phyloP scores from a whole-genome alignment of 2,797 vertebrate species.

The Acropternis orthonyx region DNA sequence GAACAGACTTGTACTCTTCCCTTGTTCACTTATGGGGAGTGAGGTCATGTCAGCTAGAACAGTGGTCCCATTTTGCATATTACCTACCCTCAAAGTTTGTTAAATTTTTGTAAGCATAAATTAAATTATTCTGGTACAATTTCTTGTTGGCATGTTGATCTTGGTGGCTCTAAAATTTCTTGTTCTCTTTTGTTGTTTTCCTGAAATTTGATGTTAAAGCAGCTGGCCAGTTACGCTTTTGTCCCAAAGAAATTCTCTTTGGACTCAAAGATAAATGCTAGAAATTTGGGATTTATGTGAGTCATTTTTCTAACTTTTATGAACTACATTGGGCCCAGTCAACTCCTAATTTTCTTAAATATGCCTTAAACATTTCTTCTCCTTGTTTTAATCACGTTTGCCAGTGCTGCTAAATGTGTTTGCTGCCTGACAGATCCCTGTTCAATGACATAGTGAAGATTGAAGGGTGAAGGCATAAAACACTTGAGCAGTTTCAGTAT shows the following conservation, averaged over 20 bases:
- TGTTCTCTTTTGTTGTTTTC: neutral
- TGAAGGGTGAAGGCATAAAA: neutral
- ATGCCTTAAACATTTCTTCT: neutral
- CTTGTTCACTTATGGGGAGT: fast-evolving
- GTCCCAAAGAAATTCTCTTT: neutral
- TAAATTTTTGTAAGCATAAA: neutral
- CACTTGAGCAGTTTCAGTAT: neutral
- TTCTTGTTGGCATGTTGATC: neutral
- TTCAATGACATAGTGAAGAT: neutral
- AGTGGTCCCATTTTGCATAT: neutral
- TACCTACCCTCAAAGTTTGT: neutral
- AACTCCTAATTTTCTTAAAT: neutral
- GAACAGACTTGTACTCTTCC: neutral
- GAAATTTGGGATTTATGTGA: neutral
- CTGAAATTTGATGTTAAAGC: neutral
- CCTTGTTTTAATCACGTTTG: neutral
- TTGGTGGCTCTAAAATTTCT: neutral
- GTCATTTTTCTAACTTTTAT: neutral
- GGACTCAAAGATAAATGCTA: neutral
- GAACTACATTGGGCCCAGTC: neutral
- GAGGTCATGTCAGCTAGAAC: neutral
- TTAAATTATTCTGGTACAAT: neutral
- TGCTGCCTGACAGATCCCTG: neutral
- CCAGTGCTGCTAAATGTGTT: neutral
- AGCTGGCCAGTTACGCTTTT: neutral